Base-by-base conservation (phyloP, 2,113 vertebrate species). In the Hydrochoerus hydrochaeris region DNA sequence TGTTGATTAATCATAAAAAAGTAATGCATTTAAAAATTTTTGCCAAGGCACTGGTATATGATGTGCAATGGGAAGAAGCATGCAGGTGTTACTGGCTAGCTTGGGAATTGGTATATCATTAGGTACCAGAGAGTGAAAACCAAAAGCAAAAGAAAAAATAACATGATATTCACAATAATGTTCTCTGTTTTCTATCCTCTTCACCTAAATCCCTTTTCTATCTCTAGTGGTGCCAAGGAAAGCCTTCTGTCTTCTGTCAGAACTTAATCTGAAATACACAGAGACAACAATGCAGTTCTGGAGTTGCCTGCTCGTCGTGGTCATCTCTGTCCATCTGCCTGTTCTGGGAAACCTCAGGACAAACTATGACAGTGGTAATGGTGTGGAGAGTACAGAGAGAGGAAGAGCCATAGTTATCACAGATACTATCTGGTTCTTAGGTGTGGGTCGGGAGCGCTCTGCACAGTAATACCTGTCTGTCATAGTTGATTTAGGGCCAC, bases 261-360 rank as follows among this genome's bases (percentile, higher is more conserved):
- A 89, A 41, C 28, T 62, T 44, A 75, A 87, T n/a, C 54, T 44
- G 30, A 78, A 24, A 44, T 4, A 28, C 46, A 6, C 17, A 19
- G 1, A 35, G 32, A 87, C 7, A 0, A 26, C 8, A 77, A 95
- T 96, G 97, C 93, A 67, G 85, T 8, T 32, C 60, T 46, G 49
- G 78, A 7, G 26, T 67, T 65, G 85, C 22, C 52, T 90, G 0
- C 67, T 94, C 13, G 1, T 14, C 30, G 4, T 63, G 22, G n/a
- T 90, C 26, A 2, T 14, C 77, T 71, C 12, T 20, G 69, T 58
- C 41, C 28, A 88, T 73, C 85, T 80, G 78, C 49, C 83, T 0
- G 88, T 80, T 32, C 67, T 95, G 77, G 96, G 97, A 69, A 4
- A 41, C 80, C 0, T 96, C 78, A 14, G 17, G 65, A 1, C 4